phyloP scores from a whole-genome alignment of 2,888 invertebrate genomes.

The Drosophila anomalata region DNA sequence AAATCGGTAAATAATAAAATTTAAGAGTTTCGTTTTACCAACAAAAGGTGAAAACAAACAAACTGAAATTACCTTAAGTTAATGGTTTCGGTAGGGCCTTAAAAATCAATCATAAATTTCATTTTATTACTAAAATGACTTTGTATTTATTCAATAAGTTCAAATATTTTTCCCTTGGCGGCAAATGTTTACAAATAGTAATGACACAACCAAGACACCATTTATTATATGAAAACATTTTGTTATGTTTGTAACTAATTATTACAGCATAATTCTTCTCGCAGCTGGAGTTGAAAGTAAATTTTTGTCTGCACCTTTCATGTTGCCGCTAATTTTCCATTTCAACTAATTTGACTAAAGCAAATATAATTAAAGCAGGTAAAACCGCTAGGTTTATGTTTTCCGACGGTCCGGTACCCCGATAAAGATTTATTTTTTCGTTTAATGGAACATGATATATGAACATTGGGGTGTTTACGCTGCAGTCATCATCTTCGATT shows the following conservation, averaged over 20 bases:
- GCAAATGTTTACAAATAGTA: conserved; percentile 26
- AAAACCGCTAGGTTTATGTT: conserved; percentile 65
- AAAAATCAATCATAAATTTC: not conserved
- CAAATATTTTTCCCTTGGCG: conserved; percentile 12
- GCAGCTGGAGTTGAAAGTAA: conserved; percentile 61
- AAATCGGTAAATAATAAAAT: too few relatives aligned
- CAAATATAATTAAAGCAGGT: conserved; percentile 76
- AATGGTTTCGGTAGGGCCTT: not conserved
- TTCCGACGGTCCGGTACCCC: conserved; percentile 29
- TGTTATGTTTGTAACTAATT: conserved; percentile 60
- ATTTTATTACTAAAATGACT: conserved; percentile 1
- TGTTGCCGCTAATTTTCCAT: conserved; percentile 69
- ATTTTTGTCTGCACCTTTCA: conserved; percentile 55
- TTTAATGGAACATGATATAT: conserved; percentile 15
- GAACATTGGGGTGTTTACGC: conserved; percentile 1
- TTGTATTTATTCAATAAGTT: conserved; percentile 1
- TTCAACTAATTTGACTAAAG: conserved; percentile 73
- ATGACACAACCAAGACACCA: conserved; percentile 26
- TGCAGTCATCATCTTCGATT: conserved; percentile 5
- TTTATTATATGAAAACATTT: conserved; percentile 20
- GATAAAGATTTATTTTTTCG: conserved; percentile 26
- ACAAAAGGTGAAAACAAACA: not conserved
- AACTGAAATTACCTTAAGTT: not conserved
- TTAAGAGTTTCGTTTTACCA: not conserved
- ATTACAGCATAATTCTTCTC: conserved; percentile 75